Conservation (phyloP, 2,888 invertebrate genomes). For the Rhogogaster chlorosoma region DNA sequence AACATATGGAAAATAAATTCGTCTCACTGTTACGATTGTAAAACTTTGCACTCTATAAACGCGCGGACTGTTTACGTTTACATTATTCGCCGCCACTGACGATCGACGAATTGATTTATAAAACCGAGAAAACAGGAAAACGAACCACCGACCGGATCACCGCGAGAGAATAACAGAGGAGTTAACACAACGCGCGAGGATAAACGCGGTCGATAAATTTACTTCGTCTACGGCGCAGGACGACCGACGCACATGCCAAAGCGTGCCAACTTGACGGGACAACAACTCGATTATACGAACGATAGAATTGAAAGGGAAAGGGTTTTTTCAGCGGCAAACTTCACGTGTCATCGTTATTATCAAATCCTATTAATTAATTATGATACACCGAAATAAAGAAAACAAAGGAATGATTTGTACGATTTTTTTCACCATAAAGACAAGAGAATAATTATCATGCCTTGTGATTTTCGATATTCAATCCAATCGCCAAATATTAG, state of each 20-base stretch:
- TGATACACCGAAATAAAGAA: background rate
- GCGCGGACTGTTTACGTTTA: no score
- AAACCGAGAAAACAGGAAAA: background rate
- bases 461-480: no score
- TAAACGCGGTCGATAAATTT: background rate
- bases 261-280: background rate
- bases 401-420: background rate
- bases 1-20: constrained; percentile 57
- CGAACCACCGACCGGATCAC: background rate
- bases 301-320: background rate
- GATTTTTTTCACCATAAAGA: no score
- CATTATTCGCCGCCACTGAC: background rate
- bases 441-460: no score
- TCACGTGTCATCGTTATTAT: background rate
- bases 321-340: background rate
- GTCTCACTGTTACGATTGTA: no score
- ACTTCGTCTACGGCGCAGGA: background rate
- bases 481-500: no score
- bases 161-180: background rate
- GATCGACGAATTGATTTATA: background rate
- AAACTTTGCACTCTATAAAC: no score
- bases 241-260: background rate
- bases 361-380: background rate
- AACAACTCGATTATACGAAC: background rate
- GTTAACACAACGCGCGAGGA: background rate